Evolutionary conservation across 2,113 vertebrate species (phyloP).

Genomic region (Philantomba maxwellii): DNA sequence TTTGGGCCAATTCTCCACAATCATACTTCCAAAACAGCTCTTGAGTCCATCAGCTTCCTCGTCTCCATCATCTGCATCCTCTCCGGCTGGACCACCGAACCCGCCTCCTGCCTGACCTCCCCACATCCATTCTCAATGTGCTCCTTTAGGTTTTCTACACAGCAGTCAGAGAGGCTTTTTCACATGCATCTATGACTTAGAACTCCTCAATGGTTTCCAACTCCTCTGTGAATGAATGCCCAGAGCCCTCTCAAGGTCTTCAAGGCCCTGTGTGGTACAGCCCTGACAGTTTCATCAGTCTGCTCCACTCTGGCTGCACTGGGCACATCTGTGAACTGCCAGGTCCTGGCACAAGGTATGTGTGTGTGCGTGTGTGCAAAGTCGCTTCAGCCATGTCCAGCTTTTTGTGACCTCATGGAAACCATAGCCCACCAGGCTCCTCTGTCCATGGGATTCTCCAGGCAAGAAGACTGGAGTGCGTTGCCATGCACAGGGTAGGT

Average conservation of each 20-base stretch:
- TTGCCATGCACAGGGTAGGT: background rate
- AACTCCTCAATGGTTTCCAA: background rate
- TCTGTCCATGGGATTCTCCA: background rate
- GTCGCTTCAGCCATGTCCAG: background rate
- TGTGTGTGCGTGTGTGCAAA: background rate
- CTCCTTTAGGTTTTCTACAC: background rate
- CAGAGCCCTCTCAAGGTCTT: background rate
- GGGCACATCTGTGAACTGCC: background rate
- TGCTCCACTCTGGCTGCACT: rapidly evolving
- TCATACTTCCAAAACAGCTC: background rate
- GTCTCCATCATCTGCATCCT: background rate
- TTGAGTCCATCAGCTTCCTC: background rate
- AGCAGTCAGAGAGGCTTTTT: background rate
- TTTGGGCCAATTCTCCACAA: background rate
- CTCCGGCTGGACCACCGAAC: background rate
- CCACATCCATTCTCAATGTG: background rate
- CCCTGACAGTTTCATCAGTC: background rate
- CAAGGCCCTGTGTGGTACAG: background rate
- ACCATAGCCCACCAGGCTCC: background rate
- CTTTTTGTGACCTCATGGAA: background rate
- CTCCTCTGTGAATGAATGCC: background rate
- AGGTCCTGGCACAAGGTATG: background rate
- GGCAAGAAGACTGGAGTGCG: background rate
- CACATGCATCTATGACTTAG: too few relatives aligned
- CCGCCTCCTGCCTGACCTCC: background rate